phyloP scores from a whole-genome alignment of 2,888 invertebrate genomes.

The Galeruca laticollis region DNA sequence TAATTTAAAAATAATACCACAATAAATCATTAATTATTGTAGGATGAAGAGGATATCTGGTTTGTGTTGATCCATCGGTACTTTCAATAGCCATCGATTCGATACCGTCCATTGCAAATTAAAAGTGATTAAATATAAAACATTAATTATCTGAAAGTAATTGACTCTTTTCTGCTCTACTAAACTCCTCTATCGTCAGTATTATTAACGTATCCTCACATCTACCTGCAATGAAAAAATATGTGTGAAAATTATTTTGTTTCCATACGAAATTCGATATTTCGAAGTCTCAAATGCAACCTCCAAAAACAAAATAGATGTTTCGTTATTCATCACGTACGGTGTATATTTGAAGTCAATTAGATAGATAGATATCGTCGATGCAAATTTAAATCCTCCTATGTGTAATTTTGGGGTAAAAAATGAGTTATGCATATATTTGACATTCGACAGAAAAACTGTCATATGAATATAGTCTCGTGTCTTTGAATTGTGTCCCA shows the following conservation, averaged over 20 bases:
- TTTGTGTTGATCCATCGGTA: conserved; percentile 33
- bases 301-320: neutral
- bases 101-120: conserved; percentile 34
- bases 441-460: too few relatives aligned
- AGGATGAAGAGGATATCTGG: conserved; percentile 34
- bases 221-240: conserved; percentile 31
- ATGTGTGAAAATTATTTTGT: conserved; percentile 33
- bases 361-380: too few relatives aligned
- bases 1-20: conserved; percentile 34
- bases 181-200: conserved; percentile 29
- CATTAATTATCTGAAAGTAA: conserved; percentile 37
- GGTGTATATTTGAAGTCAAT: too few relatives aligned
- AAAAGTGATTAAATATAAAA: conserved; percentile 35
- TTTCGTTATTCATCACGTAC: neutral
- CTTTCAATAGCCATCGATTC: conserved; percentile 32
- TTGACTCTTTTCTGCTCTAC: conserved; percentile 35
- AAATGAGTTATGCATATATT: too few relatives aligned
- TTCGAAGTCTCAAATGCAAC: neutral
- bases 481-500: too few relatives aligned
- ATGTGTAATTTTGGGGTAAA: too few relatives aligned
- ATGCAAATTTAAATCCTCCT: too few relatives aligned
- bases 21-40: conserved; percentile 33
- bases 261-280: conserved; percentile 5
- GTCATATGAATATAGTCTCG: too few relatives aligned
- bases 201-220: conserved; percentile 35